These are phyloP conservation scores for Ophioderma brevispina DNA, from an alignment of 35 echinoderm and acorn worm species.

Conservation along the genomic window DNA sequence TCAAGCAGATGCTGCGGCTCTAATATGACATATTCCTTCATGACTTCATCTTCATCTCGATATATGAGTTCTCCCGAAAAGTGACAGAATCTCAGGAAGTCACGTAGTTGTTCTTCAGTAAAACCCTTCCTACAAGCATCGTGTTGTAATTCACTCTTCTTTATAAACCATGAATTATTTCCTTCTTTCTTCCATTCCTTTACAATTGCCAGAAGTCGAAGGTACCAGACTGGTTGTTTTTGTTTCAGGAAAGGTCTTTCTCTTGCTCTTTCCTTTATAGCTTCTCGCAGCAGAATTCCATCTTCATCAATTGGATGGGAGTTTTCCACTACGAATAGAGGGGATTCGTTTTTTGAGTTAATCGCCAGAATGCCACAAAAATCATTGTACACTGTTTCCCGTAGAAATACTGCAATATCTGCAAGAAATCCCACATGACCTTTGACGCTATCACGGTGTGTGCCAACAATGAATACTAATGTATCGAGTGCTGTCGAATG, in stretches of 20 bases:
- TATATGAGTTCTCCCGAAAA: constrained; percentile 38
- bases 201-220: background rate
- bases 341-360: background rate
- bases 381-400: constrained; percentile 5
- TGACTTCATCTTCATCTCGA: constrained; percentile 22
- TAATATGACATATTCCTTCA: constrained; percentile 32
- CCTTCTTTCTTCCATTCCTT: background rate
- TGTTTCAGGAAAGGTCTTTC: background rate
- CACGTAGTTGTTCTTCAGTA: background rate
- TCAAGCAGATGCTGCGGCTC: constrained; percentile 21
- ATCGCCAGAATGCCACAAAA: constrained; percentile 35
- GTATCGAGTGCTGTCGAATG: constrained; percentile 25
- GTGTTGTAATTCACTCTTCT: background rate
- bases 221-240: constrained; percentile 13
- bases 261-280: background rate
- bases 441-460: constrained; percentile 32
- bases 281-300: background rate
- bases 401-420: background rate
- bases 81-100: background rate
- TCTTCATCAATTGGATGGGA: constrained; percentile 17
- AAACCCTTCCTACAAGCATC: background rate
- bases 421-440: background rate
- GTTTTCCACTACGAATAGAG: constrained; percentile 23
- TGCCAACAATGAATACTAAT: constrained; percentile 43
- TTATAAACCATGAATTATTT: background rate